phyloP scores from a whole-genome alignment of 2,888 invertebrate genomes.

The Diplolepis rosae region DNA sequence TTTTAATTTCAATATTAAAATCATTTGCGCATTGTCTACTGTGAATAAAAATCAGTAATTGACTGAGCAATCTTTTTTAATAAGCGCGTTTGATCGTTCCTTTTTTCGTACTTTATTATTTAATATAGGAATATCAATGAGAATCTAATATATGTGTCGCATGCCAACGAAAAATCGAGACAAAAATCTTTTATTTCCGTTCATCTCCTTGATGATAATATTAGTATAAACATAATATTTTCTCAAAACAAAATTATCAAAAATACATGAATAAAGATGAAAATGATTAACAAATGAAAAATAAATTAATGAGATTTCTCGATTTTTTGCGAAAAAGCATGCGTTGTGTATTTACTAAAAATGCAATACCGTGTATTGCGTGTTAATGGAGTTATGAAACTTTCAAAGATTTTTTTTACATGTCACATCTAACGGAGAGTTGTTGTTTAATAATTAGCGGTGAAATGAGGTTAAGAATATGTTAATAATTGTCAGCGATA shows the following conservation, averaged over 20 bases:
- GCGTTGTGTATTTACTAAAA: conserved; percentile 48
- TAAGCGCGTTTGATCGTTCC: conserved; percentile 5
- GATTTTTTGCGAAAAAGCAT: conserved; percentile 31
- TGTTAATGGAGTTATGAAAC: conserved; percentile 31
- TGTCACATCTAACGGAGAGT: conserved; percentile 48
- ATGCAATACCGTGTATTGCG: conserved; percentile 62
- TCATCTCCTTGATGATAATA: too few species aligned
- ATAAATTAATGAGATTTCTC: neutral
- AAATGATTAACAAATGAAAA: too few species aligned
- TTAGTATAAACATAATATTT: too few species aligned
- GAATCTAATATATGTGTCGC: conserved; percentile 53
- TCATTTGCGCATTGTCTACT: conserved; percentile 16
- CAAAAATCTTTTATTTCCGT: too few species aligned
- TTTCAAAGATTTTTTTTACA: conserved; percentile 32
- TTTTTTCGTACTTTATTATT: conserved; percentile 40
- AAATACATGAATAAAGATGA: too few species aligned
- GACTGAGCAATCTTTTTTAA: conserved; percentile 9
- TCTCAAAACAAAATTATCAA: too few species aligned
- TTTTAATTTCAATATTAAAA: neutral
- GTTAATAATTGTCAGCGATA: conserved; percentile 36
- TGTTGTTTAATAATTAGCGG: conserved; percentile 45
- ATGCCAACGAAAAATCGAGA: conserved; percentile 35
- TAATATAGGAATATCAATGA: conserved; percentile 38
- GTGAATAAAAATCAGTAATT: conserved; percentile 7
- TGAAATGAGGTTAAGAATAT: conserved; percentile 30